These are phyloP conservation scores for Petrophora chlorosata DNA, from an alignment of 2,888 invertebrate genomes.

Conservation along the genomic window DNA sequence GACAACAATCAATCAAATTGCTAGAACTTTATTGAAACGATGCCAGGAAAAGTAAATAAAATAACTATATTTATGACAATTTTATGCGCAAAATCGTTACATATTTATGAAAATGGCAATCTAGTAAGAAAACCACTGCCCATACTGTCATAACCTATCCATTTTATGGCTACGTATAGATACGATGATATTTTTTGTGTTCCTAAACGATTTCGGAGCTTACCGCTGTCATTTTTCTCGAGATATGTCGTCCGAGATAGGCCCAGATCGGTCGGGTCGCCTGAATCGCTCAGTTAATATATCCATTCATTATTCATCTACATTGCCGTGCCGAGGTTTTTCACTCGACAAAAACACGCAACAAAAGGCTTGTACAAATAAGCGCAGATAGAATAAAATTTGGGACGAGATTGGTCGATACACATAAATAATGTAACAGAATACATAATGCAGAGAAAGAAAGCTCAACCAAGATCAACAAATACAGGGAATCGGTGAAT, in stretches of 20 bases:
- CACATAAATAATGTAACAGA: slow-evolving; percentile 55
- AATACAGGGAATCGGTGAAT: slow-evolving; percentile 40
- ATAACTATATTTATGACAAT: too few relatives aligned
- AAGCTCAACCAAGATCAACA: slow-evolving; percentile 37
- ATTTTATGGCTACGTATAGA: slow-evolving; percentile 35
- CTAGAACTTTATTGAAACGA: too few relatives aligned
- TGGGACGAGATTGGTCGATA: slow-evolving; percentile 42
- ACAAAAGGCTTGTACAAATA: slow-evolving; percentile 39
- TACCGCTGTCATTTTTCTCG: slow-evolving; percentile 31
- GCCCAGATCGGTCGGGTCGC: neutral
- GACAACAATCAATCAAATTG: too few relatives aligned
- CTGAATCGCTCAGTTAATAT: slow-evolving; percentile 26
- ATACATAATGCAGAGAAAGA: slow-evolving; percentile 54
- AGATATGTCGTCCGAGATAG: slow-evolving; percentile 25
- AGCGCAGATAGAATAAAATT: slow-evolving; percentile 27
- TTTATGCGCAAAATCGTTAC: too few relatives aligned
- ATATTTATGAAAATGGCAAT: too few relatives aligned
- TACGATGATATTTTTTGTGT: slow-evolving; percentile 37
- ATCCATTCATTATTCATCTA: slow-evolving; percentile 39
- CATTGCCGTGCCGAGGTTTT: slow-evolving; percentile 29
- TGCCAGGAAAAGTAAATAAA: too few relatives aligned
- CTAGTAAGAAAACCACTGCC: too few relatives aligned
- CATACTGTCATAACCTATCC: slow-evolving; percentile 14
- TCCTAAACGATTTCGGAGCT: slow-evolving; percentile 31
- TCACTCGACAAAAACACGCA: slow-evolving; percentile 32